Evolutionary conservation across 1,140 invertebrate species (phyloP), one percentile per base, ranked within the genome.

Genomic region (Bombus pascuorum): DNA sequence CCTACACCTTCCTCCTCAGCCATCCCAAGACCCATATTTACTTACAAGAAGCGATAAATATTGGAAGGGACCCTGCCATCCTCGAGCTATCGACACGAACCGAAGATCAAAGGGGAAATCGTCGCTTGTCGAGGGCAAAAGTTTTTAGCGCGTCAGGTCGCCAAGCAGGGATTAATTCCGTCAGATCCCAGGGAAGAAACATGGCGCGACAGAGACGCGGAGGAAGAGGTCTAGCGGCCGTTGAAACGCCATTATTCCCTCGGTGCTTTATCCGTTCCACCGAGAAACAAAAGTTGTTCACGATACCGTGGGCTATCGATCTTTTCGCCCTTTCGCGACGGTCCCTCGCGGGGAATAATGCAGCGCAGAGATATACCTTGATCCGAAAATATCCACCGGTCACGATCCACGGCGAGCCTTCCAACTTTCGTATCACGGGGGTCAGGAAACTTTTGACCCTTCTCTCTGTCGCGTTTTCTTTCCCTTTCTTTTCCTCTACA

Each of bases 321-420:
- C 93, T 93, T 84, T 91, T 90, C 87, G 87, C 86, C 90, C 91
- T 90, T 90, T 91, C 88, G 84, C 88, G 85, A 83, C 87, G 91
- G 92, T 92, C 89, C 85, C 87, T 89, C 92, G 86, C 83, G 88
- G 88, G 92, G 93, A 94, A 94, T 94, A 94, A 94, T 94, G 92
- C 91, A 92, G 89, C 92, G 83, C 87, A 62, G 89, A 93, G 91
- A 91, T 90, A 90, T 88, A 91, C 91, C 86, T 91, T 92, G 89
- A 92, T 92, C 90, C 91, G 74, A 42, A 89, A 86, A 92, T 91
- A 92, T 91, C 90, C 90, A 88, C 88, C 90, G 89, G 88, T 86
- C 88, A 87, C 90, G 85, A 91, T 87, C 86, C 86, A 83, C 25
- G 13, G 87, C 80, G 81, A 86, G 81, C 75, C 28, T n/a, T 6